Percentiles rank a stretch among this genome's conserved stretches.
phyloP scores from a whole-genome alignment of 2,888 invertebrate species.

The Nomada ferruginata region DNA sequence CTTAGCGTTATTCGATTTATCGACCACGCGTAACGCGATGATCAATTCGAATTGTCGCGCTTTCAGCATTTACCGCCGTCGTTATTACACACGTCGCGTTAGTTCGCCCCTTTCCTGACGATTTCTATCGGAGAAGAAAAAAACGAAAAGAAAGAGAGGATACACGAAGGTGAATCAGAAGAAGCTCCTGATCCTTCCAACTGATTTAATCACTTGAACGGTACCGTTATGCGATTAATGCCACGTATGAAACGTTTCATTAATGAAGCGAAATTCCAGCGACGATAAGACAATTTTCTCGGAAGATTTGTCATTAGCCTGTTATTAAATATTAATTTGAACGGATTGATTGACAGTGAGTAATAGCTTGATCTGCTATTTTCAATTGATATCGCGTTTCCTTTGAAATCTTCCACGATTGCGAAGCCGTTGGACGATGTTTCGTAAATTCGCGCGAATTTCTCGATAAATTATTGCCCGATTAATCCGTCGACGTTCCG shows the following conservation, averaged over 20 bases:
- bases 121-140: background rate
- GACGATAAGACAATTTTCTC: constrained; percentile 2
- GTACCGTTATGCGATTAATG: constrained; percentile 42
- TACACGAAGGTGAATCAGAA: background rate
- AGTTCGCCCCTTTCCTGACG: background rate
- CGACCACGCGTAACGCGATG: constrained; percentile 42
- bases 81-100: background rate
- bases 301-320: background rate
- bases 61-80: background rate
- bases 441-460: background rate
- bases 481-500: background rate
- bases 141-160: background rate
- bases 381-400: background rate
- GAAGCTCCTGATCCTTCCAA: constrained; percentile 24
- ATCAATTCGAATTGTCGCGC: constrained; percentile 48
- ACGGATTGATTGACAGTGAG: constrained; percentile 7
- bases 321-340: background rate
- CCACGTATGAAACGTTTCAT: constrained; percentile 20
- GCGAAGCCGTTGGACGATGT: background rate
- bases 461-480: background rate
- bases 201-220: constrained; percentile 41
- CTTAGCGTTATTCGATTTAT: constrained; percentile 39
- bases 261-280: constrained; percentile 11
- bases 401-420: background rate
- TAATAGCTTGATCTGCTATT: background rate